phyloP scores from a whole-genome alignment of 2,113 vertebrate species.

The Turdus rufiventris region DNA sequence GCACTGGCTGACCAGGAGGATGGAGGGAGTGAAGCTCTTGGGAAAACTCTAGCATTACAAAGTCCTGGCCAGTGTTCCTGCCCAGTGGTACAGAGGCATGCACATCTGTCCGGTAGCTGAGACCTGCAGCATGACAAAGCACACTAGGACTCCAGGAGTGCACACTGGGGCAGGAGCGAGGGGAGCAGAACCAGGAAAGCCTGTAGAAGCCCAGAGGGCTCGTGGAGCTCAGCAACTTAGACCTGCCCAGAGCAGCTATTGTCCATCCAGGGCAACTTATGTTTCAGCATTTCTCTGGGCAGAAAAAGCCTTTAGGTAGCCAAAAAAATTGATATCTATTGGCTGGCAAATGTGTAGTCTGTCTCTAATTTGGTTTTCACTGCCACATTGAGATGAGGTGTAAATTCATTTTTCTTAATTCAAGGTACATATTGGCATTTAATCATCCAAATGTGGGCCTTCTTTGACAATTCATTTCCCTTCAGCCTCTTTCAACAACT shows the following conservation, averaged over 20 bases:
- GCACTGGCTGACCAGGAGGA: background rate
- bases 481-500: background rate
- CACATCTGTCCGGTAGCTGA: background rate
- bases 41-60: background rate
- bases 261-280: background rate
- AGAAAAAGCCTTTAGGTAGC: background rate
- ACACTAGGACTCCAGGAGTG: background rate
- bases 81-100: background rate
- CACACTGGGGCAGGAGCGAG: background rate
- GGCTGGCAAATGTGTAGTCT: background rate
- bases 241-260: background rate
- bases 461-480: constrained; percentile 52
- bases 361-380: background rate
- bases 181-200: background rate
- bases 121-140: rapidly evolving
- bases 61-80: background rate
- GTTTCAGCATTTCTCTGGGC: background rate
- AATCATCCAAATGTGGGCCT: constrained; percentile 19
- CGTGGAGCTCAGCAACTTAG: background rate
- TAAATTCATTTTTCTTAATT: constrained; percentile 32
- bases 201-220: background rate
- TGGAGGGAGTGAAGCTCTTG: background rate
- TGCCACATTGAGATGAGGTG: background rate
- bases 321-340: background rate
- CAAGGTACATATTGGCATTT: constrained; percentile 43